These are phyloP conservation scores for Hyles lineata DNA, from an alignment of 2,888 invertebrate genomes.

Conservation along the genomic window DNA sequence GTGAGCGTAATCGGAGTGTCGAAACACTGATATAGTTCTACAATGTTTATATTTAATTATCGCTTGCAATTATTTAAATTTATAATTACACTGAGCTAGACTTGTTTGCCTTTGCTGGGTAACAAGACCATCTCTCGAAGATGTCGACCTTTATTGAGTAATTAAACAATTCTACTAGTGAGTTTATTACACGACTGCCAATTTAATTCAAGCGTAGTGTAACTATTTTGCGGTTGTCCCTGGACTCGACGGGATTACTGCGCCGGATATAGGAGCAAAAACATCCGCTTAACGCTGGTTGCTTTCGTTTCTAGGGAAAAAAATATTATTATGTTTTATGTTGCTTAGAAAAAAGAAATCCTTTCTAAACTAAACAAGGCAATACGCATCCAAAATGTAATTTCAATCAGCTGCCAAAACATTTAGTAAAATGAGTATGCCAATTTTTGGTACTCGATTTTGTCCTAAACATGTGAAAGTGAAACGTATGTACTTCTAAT, in stretches of 20 bases:
- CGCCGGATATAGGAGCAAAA: constrained; percentile 38
- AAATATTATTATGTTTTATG: not conserved
- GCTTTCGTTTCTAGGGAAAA: not conserved
- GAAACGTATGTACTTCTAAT: too few relatives aligned
- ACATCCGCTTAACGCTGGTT: constrained; percentile 19
- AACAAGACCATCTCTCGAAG: not conserved
- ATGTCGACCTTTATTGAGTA: constrained; percentile 14
- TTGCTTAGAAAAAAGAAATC: too few relatives aligned
- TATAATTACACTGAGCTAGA: not conserved
- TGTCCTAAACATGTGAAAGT: too few relatives aligned
- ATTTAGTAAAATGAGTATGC: too few relatives aligned
- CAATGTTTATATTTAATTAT: not conserved
- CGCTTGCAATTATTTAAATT: not conserved
- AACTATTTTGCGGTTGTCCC: constrained; percentile 38
- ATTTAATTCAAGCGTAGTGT: constrained; percentile 13
- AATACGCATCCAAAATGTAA: too few relatives aligned
- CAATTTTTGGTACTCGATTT: too few relatives aligned
- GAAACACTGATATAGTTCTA: not conserved
- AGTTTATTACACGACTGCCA: constrained; percentile 6
- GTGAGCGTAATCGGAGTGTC: not conserved
- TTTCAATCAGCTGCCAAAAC: too few relatives aligned
- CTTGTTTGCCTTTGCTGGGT: not conserved
- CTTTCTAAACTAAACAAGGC: too few relatives aligned
- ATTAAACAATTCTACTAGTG: not conserved
- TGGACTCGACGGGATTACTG: constrained; percentile 37